Percentiles rank a stretch among this genome's conserved stretches.
These are phyloP conservation scores for Phasia obesa DNA, from an alignment of 2,888 invertebrate species.

Conservation along the genomic window DNA sequence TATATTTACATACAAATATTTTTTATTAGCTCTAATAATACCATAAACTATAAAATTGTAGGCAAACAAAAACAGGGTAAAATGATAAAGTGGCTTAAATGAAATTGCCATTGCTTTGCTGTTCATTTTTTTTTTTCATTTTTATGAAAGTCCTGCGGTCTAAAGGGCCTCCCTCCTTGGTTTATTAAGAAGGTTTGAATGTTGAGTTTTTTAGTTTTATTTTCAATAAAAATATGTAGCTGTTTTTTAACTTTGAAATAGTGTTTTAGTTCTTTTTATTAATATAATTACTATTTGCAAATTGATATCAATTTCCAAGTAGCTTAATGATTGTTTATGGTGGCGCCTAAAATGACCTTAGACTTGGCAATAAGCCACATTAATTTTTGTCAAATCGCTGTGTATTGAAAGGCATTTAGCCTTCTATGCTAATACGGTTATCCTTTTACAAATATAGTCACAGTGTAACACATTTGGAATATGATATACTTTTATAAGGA, in stretches of 20 bases:
- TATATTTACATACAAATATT: constrained; percentile 66
- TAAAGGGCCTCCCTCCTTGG: constrained; percentile 27
- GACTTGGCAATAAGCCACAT: background rate
- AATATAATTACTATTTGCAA: constrained; percentile 26
- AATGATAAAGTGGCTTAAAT: constrained; percentile 46
- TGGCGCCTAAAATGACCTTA: constrained; percentile 26
- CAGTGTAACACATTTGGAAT: too few species aligned
- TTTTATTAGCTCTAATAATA: constrained; percentile 55
- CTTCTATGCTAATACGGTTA: too few species aligned
- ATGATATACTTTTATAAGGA: too few species aligned
- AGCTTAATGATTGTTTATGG: constrained; percentile 8
- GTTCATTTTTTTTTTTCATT: background rate
- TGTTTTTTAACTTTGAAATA: constrained; percentile 4
- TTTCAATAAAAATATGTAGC: background rate
- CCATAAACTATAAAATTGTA: constrained; percentile 36
- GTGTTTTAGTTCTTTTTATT: background rate
- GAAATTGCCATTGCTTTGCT: background rate
- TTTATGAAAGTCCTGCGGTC: background rate
- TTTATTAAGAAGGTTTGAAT: constrained; percentile 33
- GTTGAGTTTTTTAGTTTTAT: background rate
- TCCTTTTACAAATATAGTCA: too few species aligned
- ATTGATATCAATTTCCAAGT: constrained; percentile 35
- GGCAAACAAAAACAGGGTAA: background rate
- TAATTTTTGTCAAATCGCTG: background rate
- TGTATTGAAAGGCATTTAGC: background rate